These are phyloP conservation scores for Zaprionus tsacasi DNA, from an alignment of 1,140 invertebrate genomes.

Conservation along the genomic window DNA sequence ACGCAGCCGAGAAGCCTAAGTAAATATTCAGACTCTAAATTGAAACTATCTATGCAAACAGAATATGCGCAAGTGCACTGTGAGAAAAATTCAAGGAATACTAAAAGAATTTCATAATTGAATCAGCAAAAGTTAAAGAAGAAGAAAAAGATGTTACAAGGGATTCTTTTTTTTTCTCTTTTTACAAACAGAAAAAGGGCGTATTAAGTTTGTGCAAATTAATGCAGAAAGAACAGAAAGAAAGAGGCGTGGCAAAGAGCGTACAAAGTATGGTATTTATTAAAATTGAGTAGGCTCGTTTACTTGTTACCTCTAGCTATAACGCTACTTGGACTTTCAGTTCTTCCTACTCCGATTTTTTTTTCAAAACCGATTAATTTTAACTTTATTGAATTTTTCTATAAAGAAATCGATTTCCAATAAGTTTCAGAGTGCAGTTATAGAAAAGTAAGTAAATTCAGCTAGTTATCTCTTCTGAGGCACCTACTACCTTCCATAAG, in stretches of 20 bases:
- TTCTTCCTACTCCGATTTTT: no score
- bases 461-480: not conserved
- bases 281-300: not conserved
- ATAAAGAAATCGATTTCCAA: no score
- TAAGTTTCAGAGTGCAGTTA: no score
- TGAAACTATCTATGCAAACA: conserved; percentile 9
- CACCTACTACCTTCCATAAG: not conserved
- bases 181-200: no score
- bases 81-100: not conserved
- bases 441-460: no score
- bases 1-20: conserved; percentile 11
- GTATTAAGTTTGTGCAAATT: conserved; percentile 3
- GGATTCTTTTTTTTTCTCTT: not conserved
- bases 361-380: no score
- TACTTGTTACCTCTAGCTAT: not conserved
- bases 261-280: not conserved
- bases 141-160: not conserved
- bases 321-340: not conserved
- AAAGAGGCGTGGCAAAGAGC: not conserved
- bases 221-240: not conserved
- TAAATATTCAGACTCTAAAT: conserved; percentile 27
- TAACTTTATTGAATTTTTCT: no score
- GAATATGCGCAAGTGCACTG: conserved; percentile 9
- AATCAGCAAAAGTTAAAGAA: conserved; percentile 6
- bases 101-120: not conserved